These are phyloP conservation scores for Falco rusticolus DNA, from an alignment of 2,797 vertebrate species.

Conservation along the genomic window DNA sequence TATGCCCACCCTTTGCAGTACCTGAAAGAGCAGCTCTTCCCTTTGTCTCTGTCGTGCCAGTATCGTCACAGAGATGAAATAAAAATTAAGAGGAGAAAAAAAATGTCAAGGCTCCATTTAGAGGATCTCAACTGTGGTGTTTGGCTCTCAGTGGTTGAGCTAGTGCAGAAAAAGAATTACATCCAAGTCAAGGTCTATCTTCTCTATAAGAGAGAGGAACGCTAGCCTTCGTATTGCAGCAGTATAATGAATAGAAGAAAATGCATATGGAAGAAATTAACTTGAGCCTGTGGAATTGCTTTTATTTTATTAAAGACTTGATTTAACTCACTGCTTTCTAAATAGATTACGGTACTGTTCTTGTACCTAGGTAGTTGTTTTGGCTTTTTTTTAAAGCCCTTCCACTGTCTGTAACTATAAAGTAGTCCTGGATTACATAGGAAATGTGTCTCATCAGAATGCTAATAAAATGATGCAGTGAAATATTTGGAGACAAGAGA, in stretches of 20 bases:
- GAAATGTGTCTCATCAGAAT: neutral
- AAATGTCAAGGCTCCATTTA: neutral
- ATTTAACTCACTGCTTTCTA: neutral
- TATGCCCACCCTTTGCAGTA: neutral
- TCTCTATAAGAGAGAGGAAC: neutral
- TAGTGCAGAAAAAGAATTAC: neutral
- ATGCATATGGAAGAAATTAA: neutral
- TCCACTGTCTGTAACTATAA: neutral
- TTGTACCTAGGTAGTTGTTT: neutral
- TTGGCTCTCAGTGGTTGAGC: neutral
- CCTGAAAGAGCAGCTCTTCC: neutral
- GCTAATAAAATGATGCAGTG: neutral
- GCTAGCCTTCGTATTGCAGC: neutral
- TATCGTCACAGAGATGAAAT: neutral
- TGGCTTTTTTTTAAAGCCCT: neutral
- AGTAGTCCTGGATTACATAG: neutral
- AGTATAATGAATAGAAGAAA: neutral
- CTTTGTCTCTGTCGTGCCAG: neutral
- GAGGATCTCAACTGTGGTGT: neutral
- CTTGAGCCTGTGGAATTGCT: neutral
- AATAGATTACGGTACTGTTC: neutral
- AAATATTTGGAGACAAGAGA: neutral
- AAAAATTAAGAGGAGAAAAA: neutral
- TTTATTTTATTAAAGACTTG: neutral
- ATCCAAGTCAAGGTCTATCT: neutral